Evolutionary conservation across 2,797 vertebrate species (phyloP), one percentile per base, ranked within the genome.

Genomic region (Pipistrellus nathusii): DNA sequence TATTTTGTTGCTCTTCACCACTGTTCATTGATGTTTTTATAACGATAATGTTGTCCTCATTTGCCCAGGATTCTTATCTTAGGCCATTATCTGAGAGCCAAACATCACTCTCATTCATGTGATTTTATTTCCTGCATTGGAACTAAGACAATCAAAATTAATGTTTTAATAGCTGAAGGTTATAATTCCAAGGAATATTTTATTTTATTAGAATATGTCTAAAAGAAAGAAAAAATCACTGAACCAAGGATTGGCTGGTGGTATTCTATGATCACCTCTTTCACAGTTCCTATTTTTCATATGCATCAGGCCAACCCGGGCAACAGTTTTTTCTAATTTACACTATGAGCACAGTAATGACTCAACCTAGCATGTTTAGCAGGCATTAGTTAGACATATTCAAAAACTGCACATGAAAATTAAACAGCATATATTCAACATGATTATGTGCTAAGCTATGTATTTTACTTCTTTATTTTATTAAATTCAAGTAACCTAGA

Each of bases 71-170:
- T 64, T 4, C 23, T 90, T 91, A 73, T 93, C 77, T 91, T 80
- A 92, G 59, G 73, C 25, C 41, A 69, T n/a, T 55, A 6, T 38
- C 27, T 78, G 73, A 90, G 59, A 85, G 21, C 10, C 20, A 82
- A 77, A 75, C 17, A 76, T 87, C 32, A 85, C 85, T 91, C 51
- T 78, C 25, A 46, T 85, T 90, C 48, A 44, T 13, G 8, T 87
- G 35, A 85, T 85, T 91, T 91, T 91, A 89, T 87, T 91, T 87
- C 41, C 88, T 85, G 23, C 94, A 57, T 57, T 78, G 48, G n/a
- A 87, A 90, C 30, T 44, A 81, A 93, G 95, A 76, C 18, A 93
- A 87, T 72, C 30, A 93, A 44, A 80, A 88, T 48, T 32, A 91
- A 89, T 30, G 68, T 68, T 89, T 90, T 62, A 73, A 30, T 66